phyloP scores from a whole-genome alignment of 1,140 invertebrate species.

The Steinernema feltiae region DNA sequence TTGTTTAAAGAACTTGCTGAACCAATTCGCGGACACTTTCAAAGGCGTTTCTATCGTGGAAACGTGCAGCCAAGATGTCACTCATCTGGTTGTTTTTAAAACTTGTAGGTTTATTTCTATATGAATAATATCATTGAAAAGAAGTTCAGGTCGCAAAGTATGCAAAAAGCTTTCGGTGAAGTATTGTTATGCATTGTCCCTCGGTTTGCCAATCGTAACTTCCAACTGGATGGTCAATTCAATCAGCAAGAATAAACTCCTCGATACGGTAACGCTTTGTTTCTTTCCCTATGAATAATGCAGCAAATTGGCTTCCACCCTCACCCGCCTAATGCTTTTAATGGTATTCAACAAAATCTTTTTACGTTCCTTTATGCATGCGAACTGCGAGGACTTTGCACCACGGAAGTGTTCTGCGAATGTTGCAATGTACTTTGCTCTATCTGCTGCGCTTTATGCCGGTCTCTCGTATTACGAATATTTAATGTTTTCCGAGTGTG shows the following conservation, averaged over 20 bases:
- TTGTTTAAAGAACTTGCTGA: background rate
- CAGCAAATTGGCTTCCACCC: background rate
- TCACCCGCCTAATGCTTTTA: too few species aligned
- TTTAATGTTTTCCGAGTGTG: too few species aligned
- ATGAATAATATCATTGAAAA: background rate
- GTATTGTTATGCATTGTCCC: background rate
- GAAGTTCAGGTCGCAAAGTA: background rate
- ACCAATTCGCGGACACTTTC: background rate
- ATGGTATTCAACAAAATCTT: too few species aligned
- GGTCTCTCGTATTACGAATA: too few species aligned
- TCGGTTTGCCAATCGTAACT: background rate
- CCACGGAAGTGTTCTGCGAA: too few species aligned
- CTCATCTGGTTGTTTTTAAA: slow-evolving; percentile 27
- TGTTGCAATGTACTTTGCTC: too few species aligned
- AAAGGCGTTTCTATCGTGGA: background rate
- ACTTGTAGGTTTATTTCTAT: slow-evolving; percentile 16
- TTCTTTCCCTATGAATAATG: background rate
- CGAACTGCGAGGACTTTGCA: too few species aligned
- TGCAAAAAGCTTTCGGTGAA: background rate
- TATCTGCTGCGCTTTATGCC: too few species aligned
- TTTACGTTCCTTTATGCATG: too few species aligned
- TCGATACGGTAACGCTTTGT: background rate
- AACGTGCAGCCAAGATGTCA: background rate
- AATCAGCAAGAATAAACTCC: background rate
- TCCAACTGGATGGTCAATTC: background rate